Base-by-base conservation (phyloP, 2,888 invertebrate species). In the Cremastobaeus sp. region DNA sequence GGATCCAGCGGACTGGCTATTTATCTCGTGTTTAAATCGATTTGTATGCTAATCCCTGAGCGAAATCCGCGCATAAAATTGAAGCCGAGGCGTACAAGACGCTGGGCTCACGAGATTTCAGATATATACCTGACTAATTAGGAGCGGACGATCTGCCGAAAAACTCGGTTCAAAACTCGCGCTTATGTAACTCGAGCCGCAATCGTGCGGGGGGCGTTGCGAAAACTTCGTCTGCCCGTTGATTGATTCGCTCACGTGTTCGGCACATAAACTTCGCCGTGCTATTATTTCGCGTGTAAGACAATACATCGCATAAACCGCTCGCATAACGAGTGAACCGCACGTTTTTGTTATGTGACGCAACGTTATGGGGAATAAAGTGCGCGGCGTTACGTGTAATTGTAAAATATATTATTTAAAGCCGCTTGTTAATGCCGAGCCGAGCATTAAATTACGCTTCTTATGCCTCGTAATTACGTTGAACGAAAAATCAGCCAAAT, bases 21-120 rank as follows among this genome's bases (percentile, higher is more conserved):
- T 87, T 87, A 87, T 87, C 87, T 86, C 85, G 84, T 85, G 86
- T 86, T 86, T 87, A 85, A 87, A 87, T 87, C 87, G 87, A 87
- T 87, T 87, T 86, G 86, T 86, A 87, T 87, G 87, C 87, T 87
- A 87, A 87, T 86, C 85, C 83, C 77, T 79, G 79, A 57, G 84
- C 84, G 84, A 86, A 86, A 86, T 86, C 86, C 83, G 75, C 78
- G 74, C 74, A 79, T 78, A 78, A 79, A 78, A 78, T 73, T 72
- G 74, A 72, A 59, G 65, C 65, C 83, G 83, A 84, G 85, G 82
- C 83, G 83, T 84, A 84, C 86, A 83, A 85, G 84, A 85, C 14
- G 11, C 85, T 85, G 81, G 82, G 81, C 82, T 84, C 85, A 82
- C 84, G 83, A 85, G 86, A 86, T 87, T 87, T 86, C 85, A 86